Evolutionary conservation across 2,888 invertebrate genomes (phyloP).

Genomic region (Pterobdella sp.): DNA sequence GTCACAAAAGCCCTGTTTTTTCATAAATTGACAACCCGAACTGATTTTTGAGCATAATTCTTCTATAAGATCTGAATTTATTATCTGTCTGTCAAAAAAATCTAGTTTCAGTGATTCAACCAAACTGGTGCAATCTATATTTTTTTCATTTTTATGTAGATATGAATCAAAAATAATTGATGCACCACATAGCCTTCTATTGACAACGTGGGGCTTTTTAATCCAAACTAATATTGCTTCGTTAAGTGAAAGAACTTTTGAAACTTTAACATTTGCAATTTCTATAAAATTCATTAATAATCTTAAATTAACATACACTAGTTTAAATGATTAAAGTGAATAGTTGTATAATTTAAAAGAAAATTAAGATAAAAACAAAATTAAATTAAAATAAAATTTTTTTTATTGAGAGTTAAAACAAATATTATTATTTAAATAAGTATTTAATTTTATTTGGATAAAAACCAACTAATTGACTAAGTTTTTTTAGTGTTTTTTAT

Average conservation of each 20-base stretch:
- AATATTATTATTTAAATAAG: too few relatives aligned
- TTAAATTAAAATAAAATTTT: too few relatives aligned
- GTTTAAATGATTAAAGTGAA: too few relatives aligned
- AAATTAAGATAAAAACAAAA: too few relatives aligned
- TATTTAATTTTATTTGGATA: too few relatives aligned
- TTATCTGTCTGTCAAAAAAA: not conserved
- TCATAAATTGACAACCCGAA: not conserved
- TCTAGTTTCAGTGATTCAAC: not conserved
- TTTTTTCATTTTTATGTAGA: not conserved
- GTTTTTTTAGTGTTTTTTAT: too few relatives aligned
- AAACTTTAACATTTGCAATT: not conserved
- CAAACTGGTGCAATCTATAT: not conserved
- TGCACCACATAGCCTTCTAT: conserved; percentile 39
- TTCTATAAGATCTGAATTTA: not conserved
- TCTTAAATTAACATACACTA: too few relatives aligned
- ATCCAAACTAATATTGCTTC: conserved; percentile 38
- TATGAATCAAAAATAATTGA: conserved; percentile 16
- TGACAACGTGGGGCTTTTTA: conserved; percentile 42
- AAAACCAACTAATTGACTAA: too few relatives aligned
- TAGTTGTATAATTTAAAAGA: too few relatives aligned
- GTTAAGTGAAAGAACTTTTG: conserved; percentile 8
- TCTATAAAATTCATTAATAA: not conserved
- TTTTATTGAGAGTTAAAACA: too few relatives aligned
- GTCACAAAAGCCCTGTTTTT: not conserved
- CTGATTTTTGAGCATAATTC: not conserved